These are phyloP conservation scores for Seladonia tumulorum DNA, from an alignment of 2,888 invertebrate genomes.

Conservation along the genomic window DNA sequence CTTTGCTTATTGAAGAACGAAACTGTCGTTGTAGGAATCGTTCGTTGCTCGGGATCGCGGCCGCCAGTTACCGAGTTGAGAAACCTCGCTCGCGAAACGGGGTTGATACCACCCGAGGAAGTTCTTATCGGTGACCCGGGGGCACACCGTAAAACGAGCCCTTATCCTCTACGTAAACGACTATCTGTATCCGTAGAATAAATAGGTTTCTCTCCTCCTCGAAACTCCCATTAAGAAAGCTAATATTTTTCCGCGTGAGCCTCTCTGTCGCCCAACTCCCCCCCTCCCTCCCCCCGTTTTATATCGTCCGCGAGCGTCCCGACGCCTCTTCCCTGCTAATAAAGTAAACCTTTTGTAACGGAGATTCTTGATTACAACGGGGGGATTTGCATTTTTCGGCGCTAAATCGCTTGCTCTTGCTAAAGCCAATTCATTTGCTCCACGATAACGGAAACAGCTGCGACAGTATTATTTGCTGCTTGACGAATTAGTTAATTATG, in stretches of 20 bases:
- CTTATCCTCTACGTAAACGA: constrained; percentile 60
- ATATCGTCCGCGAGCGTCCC: neutral
- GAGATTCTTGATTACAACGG: neutral
- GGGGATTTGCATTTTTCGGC: neutral
- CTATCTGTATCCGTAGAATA: constrained; percentile 67
- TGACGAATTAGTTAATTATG: too few relatives aligned
- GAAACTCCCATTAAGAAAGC: constrained; percentile 59
- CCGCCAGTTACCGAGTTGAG: neutral
- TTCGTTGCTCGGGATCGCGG: neutral
- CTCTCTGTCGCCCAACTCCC: constrained; percentile 40
- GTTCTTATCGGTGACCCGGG: constrained; percentile 67
- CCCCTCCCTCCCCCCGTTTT: too few relatives aligned
- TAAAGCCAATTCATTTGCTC: too few relatives aligned
- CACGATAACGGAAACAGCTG: too few relatives aligned
- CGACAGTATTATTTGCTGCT: too few relatives aligned
- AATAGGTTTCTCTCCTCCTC: constrained; percentile 60
- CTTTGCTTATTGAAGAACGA: neutral
- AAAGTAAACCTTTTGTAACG: neutral
- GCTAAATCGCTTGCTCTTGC: neutral
- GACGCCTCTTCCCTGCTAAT: constrained; percentile 2
- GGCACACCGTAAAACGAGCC: constrained; percentile 63
- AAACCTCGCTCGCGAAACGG: constrained; percentile 12
- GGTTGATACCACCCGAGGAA: constrained; percentile 47
- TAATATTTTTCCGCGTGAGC: constrained; percentile 55
- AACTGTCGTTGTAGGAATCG: neutral